Conservation (phyloP, 1,140 invertebrate species). For the Galendromus occidentalis region DNA sequence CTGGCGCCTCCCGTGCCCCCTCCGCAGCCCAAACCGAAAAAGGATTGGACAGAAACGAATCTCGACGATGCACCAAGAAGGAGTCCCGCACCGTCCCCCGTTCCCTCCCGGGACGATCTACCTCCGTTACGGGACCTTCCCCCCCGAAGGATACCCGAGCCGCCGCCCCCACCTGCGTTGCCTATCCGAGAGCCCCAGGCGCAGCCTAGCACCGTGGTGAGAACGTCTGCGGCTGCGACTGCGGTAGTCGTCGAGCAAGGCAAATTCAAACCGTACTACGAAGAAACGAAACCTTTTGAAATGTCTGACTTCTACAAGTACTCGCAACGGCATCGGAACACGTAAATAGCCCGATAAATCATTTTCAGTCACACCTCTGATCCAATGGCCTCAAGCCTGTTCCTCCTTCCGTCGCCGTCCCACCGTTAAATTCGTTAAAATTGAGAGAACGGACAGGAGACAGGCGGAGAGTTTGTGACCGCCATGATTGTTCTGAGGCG, state of each 20-base stretch:
- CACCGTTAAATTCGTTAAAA: no score
- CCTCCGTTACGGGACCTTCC: not conserved
- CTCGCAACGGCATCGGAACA: slow-evolving; percentile 64
- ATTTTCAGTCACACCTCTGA: no score
- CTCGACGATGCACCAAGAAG: not conserved
- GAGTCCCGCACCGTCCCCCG: slow-evolving; percentile 1
- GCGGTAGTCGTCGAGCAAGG: slow-evolving; percentile 62
- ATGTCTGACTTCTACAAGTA: slow-evolving; percentile 96
- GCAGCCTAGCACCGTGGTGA: slow-evolving; percentile 3
- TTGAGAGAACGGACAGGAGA: no score
- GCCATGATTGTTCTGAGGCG: no score
- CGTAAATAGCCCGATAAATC: slow-evolving; percentile 22
- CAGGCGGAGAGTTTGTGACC: no score
- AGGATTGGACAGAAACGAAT: slow-evolving; percentile 12
- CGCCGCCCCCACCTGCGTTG: slow-evolving; percentile 7
- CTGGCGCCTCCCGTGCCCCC: not conserved
- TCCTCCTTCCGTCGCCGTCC: no score
- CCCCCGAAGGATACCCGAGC: not conserved
- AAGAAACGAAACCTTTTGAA: slow-evolving; percentile 85
- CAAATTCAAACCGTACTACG: slow-evolving; percentile 71
- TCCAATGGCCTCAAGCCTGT: no score
- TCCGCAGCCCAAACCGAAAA: not conserved
- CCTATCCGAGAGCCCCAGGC: not conserved
- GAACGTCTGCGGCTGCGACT: slow-evolving; percentile 33
- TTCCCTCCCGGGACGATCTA: not conserved